phyloP scores from a whole-genome alignment of 2,888 invertebrate species.

The Drosophila anomelani region DNA sequence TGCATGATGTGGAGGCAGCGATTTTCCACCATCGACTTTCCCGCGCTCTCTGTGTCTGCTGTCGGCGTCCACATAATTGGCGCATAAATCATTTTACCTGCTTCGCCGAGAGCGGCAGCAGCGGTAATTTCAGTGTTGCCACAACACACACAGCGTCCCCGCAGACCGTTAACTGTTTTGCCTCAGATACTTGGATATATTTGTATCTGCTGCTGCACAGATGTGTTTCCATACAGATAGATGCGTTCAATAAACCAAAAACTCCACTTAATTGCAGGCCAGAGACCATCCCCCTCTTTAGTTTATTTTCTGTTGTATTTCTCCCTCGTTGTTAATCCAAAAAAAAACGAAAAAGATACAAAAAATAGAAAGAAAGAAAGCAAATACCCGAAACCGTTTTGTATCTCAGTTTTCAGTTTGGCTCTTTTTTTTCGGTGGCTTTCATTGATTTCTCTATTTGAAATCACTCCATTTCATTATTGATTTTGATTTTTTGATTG shows the following conservation, averaged over 20 bases:
- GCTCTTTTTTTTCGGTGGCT: conserved; percentile 52
- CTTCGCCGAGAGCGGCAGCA: conserved; percentile 60
- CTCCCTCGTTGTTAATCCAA: conserved; percentile 8
- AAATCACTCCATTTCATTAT: conserved; percentile 70
- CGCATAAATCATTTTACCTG: conserved; percentile 74
- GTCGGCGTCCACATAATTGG: conserved; percentile 62
- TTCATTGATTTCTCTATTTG: conserved; percentile 75
- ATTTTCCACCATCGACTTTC: conserved; percentile 51
- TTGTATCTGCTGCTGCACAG: conserved; percentile 46
- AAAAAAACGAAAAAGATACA: neutral
- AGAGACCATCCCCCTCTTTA: conserved; percentile 22
- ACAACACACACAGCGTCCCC: conserved; percentile 40
- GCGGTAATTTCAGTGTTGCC: conserved; percentile 57
- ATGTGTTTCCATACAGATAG: conserved; percentile 45
- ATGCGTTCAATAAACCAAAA: conserved; percentile 61
- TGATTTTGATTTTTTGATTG: conserved; percentile 70
- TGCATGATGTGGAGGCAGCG: conserved; percentile 31
- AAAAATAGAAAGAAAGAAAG: conserved; percentile 11
- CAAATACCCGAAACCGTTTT: conserved; percentile 68
- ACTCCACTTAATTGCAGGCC: conserved; percentile 39
- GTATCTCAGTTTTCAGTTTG: conserved; percentile 37
- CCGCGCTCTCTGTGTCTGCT: conserved; percentile 43
- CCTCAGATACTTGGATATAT: conserved; percentile 52
- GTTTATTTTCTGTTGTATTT: conserved; percentile 2
- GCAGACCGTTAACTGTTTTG: conserved; percentile 57